phyloP scores from a whole-genome alignment of 2,113 vertebrate genomes.

The Apodemus speciosus region DNA sequence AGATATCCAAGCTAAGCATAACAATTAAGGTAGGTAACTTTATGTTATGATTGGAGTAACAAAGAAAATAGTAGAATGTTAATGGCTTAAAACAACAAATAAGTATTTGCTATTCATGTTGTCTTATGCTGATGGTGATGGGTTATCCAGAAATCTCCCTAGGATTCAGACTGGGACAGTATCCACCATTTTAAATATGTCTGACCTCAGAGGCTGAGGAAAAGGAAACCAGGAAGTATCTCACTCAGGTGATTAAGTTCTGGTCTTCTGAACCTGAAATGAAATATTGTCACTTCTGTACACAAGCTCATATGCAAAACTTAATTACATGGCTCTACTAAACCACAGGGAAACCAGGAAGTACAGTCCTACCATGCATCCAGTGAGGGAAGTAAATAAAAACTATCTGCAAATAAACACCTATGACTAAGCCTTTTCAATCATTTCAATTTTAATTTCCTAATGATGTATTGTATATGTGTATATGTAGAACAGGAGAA shows the following conservation, averaged over 20 bases:
- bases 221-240: slow-evolving; percentile 11
- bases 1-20: neutral
- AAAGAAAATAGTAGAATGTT: neutral
- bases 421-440: neutral
- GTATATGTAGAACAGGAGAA: neutral
- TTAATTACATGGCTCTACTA: neutral
- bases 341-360: neutral
- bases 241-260: slow-evolving; percentile 13
- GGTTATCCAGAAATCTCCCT: neutral
- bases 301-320: neutral
- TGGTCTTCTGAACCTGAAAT: slow-evolving; percentile 27
- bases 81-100: neutral
- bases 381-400: neutral
- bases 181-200: neutral
- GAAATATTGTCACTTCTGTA: slow-evolving; percentile 20
- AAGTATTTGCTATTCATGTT: neutral
- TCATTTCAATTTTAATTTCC: slow-evolving; percentile 59
- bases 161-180: neutral
- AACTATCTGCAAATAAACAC: neutral
- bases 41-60: neutral
- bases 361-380: neutral
- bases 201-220: neutral
- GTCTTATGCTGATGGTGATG: neutral
- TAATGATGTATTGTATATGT: neutral
- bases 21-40: neutral